Base-by-base conservation (phyloP, 1,140 invertebrate species). In the Drosophila arawakana region DNA sequence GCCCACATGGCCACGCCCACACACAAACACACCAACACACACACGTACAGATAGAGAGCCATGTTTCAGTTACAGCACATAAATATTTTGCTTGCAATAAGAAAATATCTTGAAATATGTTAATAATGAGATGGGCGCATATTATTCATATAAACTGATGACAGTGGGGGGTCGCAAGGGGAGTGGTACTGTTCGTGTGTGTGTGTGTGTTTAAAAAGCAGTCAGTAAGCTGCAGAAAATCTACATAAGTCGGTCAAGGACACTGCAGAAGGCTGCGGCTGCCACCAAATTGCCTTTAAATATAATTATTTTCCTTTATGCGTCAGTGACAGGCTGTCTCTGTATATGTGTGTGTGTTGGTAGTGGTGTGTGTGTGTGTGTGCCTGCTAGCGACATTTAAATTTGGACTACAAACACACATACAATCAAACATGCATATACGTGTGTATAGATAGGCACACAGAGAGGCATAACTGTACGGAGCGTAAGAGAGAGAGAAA, bases 231-330 rank as follows among this genome's bases (percentile, higher is more conserved):
- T 75, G 73, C 67, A 75, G 67, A 75, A 72, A 81, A 86, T 81
- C 82, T 81, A 81, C 81, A 85, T 85, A 85, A 89, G 81, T 89
- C 84, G 84, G 84, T 89, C 84, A 89, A 89, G 84, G 84, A 89
- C 84, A 89, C 84, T 89, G 84, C 84, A 89, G 82, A 81, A 78
- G 49, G 63, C 62, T 80, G 81, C 70, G 61, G 83, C 75, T 80
- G 84, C 84, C 84, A 84, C 80, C 78, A 89, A 89, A 89, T 89
- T 89, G 84, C 85, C 84, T 89, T 90, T 90, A 90, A 89, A 89
- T 89, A 89, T 89, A 89, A 89, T 89, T 90, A 89, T 89, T 88
- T 88, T 88, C 71, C 81, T 80, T 88, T 88, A 77, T 73, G 78
- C 82, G 83, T 76, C 81, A 85, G 75, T 76, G 78, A 85, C 82